These are phyloP conservation scores for Onychomys torridus DNA, from an alignment of 2,797 vertebrate genomes.

Conservation along the genomic window DNA sequence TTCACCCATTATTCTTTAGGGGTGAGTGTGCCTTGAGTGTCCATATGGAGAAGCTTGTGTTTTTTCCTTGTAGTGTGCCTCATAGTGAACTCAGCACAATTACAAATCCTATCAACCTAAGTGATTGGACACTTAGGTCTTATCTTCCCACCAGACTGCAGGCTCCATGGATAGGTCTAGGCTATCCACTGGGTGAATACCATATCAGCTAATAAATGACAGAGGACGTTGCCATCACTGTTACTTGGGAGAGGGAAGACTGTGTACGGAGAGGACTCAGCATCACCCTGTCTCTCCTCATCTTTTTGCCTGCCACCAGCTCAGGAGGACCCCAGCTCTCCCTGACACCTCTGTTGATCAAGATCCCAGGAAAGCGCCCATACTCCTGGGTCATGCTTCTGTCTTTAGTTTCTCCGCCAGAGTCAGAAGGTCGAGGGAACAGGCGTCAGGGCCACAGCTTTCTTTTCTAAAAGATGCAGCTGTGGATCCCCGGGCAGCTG, in stretches of 20 bases:
- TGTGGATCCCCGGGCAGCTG: constrained; percentile 35
- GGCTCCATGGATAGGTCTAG: background rate
- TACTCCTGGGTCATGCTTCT: background rate
- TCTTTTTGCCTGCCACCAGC: background rate
- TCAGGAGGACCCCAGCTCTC: background rate
- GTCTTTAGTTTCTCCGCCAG: background rate
- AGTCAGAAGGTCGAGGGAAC: background rate
- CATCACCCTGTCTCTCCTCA: background rate
- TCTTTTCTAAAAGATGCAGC: constrained; percentile 29
- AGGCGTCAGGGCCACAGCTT: background rate
- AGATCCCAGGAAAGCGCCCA: background rate
- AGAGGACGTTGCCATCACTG: background rate
- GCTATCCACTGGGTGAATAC: background rate
- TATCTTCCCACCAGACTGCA: background rate
- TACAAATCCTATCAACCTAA: background rate
- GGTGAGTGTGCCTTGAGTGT: background rate
- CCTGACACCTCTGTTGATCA: accelerated
- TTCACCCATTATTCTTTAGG: background rate
- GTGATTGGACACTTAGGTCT: background rate
- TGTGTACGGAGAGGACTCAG: background rate
- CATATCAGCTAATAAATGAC: background rate
- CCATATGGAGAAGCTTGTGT: background rate
- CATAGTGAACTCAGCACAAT: background rate
- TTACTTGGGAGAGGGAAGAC: background rate
- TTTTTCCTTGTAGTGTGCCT: background rate